Base-by-base conservation (phyloP, 2,113 vertebrate genomes). In the Chlorodrepanis virens region DNA sequence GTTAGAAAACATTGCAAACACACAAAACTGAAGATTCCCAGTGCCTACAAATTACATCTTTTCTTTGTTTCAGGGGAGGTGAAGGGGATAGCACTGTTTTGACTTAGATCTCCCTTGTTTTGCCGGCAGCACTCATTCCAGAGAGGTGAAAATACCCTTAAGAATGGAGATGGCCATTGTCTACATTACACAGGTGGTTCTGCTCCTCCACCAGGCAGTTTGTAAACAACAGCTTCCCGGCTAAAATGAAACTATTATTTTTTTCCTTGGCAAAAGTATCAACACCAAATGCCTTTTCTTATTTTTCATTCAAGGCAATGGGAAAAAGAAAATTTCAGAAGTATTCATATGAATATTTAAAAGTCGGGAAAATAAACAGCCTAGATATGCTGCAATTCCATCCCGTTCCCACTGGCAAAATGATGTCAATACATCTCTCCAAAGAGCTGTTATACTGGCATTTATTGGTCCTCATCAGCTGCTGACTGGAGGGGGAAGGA, bases 321-420 rank as follows among this genome's bases (percentile, higher is more conserved):
- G 52, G 84, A 49, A 83, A 83, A 90, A 86, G 71, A 70, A 86
- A 96, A 90, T 42, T 94, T 92, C 71, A 59, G 59, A 95, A 74
- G 33, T 81, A 90, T 95, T 93, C 49, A 14, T 83, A 94, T 78
- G 88, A 95, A 96, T 93, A 94, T 95, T 96, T 95, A 88, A 92
- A 94, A 93, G 68, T 79, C 27, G 70, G 53, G 67, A 76, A 91
- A 94, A 94, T 95, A 95, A 91, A 91, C 94, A 97, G 67, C 83
- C 88, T 40, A 63, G 83, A 67, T 94, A 59, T 39, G 33, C 82
- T 95, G 92, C 95, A 93, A 74, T 96, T 92, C 90, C 76, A 81
- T 95, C 79, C 74, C 63, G 1, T 80, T 95, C 92, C 83, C 92
- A 72, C 59, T 83, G 94, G 94, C 79, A 88, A 93, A 93, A 95